Conservation (phyloP, 2,888 invertebrate species). For the Agelastica alni region DNA sequence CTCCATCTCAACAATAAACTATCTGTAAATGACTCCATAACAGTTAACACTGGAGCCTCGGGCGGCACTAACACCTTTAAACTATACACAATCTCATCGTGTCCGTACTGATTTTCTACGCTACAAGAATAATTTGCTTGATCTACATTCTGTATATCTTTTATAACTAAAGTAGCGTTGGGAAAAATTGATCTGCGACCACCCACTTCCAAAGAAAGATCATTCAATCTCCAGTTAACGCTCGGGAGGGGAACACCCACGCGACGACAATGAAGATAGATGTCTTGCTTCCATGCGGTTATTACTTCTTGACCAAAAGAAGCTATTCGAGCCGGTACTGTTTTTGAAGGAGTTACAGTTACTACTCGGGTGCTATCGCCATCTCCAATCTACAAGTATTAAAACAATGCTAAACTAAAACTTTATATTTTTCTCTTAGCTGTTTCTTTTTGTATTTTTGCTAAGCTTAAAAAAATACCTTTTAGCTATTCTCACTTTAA, state of each 20-base stretch:
- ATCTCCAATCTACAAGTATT: slow-evolving; percentile 70
- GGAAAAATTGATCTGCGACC: slow-evolving; percentile 67
- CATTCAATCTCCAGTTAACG: slow-evolving; percentile 79
- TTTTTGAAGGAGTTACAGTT: slow-evolving; percentile 74
- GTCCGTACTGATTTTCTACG: slow-evolving; percentile 82
- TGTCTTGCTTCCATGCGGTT: slow-evolving; percentile 86
- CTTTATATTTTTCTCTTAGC: too few relatives aligned
- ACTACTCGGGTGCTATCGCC: slow-evolving; percentile 80
- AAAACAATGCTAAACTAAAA: too few relatives aligned
- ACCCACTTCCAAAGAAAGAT: slow-evolving; percentile 73
- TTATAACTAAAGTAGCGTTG: slow-evolving; percentile 74
- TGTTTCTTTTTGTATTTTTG: too few relatives aligned
- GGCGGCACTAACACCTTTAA: slow-evolving; percentile 81
- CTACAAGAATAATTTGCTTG: slow-evolving; percentile 89
- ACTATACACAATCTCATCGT: slow-evolving; percentile 80
- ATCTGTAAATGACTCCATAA: slow-evolving; percentile 81
- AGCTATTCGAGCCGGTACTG: slow-evolving; percentile 85
- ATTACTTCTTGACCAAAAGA: slow-evolving; percentile 81
- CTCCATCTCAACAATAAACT: slow-evolving; percentile 77
- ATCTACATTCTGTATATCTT: slow-evolving; percentile 79
- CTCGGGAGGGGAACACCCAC: slow-evolving; percentile 81
- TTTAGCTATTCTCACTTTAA: too few relatives aligned
- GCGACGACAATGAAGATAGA: slow-evolving; percentile 80
- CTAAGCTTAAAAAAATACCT: too few relatives aligned
- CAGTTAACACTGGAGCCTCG: slow-evolving; percentile 79